Conservation (phyloP, 2,888 invertebrate species). For the Calameuta pallipes region DNA sequence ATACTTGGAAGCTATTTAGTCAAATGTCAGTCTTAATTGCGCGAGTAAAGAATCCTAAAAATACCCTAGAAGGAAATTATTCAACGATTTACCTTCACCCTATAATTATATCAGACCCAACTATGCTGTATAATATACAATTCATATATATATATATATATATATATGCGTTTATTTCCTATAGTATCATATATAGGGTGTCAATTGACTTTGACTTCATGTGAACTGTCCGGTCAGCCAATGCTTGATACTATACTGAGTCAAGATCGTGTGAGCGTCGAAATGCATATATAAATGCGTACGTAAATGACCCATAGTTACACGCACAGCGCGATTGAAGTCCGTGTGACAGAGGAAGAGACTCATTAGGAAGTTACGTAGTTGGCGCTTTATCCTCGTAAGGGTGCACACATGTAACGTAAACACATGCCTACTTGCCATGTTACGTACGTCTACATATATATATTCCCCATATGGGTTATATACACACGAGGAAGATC, state of each 20-base stretch:
- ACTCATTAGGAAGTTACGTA: conserved; percentile 49
- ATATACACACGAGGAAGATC: not conserved
- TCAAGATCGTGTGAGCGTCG: conserved; percentile 13
- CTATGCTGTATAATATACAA: not conserved
- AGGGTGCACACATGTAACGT: conserved; percentile 24
- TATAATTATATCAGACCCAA: not conserved
- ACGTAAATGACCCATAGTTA: conserved; percentile 2
- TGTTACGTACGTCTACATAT: not conserved
- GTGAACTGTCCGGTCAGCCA: conserved; percentile 29
- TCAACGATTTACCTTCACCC: not conserved
- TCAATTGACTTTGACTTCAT: conserved; percentile 43
- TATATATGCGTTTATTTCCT: not conserved
- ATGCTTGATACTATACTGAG: not conserved
- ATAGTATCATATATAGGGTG: conserved; percentile 6
- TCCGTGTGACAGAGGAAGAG: conserved; percentile 48
- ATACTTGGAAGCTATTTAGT: not conserved
- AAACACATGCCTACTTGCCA: conserved; percentile 23
- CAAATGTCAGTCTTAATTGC: not conserved
- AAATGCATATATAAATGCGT: conserved; percentile 17
- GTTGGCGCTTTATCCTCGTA: conserved; percentile 35
- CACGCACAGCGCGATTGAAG: conserved; percentile 1
- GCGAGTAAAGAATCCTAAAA: not conserved
- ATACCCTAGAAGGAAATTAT: not conserved
- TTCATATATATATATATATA: not conserved
- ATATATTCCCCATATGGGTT: not conserved